These are phyloP conservation scores for Lumbricus terrestris DNA, from an alignment of 2,888 invertebrate species.

Conservation along the genomic window DNA sequence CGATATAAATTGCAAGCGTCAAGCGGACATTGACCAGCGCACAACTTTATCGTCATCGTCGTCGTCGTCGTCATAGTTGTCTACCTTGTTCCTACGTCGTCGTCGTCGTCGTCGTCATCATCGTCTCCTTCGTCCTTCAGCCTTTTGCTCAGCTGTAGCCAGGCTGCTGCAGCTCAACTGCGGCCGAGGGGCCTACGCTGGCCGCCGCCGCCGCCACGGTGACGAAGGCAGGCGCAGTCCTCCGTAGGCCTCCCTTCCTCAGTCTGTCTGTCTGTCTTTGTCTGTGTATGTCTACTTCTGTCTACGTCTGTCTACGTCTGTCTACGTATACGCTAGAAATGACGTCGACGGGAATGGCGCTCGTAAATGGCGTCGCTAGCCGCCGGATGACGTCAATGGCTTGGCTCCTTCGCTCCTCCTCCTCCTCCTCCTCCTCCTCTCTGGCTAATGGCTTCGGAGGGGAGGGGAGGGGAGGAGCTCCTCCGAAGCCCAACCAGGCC, in stretches of 20 bases:
- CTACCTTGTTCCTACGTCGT: background rate
- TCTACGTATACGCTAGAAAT: background rate
- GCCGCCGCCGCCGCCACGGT: background rate
- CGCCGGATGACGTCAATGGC: constrained; percentile 14
- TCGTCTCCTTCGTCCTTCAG: background rate
- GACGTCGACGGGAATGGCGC: constrained; percentile 16
- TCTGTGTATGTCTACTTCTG: background rate
- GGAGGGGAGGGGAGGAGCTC: no score
- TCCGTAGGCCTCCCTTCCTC: background rate
- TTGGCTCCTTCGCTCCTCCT: no score
- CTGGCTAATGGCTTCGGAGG: background rate
- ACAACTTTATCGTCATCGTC: constrained; percentile 20
- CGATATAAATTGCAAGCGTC: constrained; percentile 21
- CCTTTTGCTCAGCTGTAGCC: background rate
- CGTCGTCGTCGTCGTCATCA: constrained; percentile 19
- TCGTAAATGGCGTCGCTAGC: constrained; percentile 11
- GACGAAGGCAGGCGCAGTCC: background rate
- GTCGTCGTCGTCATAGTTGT: constrained; percentile 22
- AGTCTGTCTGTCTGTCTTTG: background rate
- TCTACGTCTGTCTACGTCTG: background rate
- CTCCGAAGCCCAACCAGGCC: constrained; percentile 93
- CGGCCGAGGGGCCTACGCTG: background rate
- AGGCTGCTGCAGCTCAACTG: background rate
- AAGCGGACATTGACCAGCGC: background rate
- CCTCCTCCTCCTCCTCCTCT: background rate